Evolutionary conservation across 2,113 vertebrate genomes (phyloP).

Genomic region (Gnathonemus echidnorhynchus): DNA sequence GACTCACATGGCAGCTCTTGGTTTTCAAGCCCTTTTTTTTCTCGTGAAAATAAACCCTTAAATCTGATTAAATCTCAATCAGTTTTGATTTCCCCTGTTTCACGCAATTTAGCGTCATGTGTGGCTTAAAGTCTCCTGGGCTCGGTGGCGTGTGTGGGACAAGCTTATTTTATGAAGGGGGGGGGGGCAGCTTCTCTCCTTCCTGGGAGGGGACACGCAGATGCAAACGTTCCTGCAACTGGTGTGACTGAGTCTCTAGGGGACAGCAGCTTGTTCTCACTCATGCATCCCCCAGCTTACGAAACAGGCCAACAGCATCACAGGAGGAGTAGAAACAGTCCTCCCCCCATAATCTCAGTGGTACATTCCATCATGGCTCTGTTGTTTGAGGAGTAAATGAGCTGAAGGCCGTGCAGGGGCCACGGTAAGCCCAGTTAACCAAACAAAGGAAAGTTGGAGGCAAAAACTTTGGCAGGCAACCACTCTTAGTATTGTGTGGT

Average conservation of each 20-base stretch:
- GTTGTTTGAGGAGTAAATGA: not conserved
- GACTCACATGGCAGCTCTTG: not conserved
- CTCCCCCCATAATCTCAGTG: not conserved
- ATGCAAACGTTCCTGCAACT: not conserved
- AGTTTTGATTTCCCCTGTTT: slow-evolving; percentile 3
- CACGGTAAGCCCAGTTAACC: not conserved
- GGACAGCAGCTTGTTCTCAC: not conserved
- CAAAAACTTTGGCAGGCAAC: not conserved
- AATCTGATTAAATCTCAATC: slow-evolving; percentile 25
- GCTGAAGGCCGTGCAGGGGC: not conserved
- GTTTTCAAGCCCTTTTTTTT: not conserved
- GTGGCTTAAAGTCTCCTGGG: not conserved
- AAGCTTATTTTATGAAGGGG: not conserved
- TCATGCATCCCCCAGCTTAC: not conserved
- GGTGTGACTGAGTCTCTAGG: not conserved
- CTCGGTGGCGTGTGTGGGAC: not conserved
- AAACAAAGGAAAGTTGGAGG: not conserved
- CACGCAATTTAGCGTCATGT: slow-evolving; percentile 11
- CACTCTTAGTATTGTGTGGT: not conserved
- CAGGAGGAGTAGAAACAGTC: not conserved
- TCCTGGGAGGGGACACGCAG: not conserved
- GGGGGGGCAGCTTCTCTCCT: not conserved
- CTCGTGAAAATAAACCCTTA: slow-evolving; percentile 25
- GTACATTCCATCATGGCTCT: not conserved
- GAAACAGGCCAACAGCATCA: not conserved